Percentiles rank a stretch among this genome's conserved stretches.
phyloP scores from a whole-genome alignment of 2,797 vertebrate species.

The Sebastes kiyomatsui region DNA sequence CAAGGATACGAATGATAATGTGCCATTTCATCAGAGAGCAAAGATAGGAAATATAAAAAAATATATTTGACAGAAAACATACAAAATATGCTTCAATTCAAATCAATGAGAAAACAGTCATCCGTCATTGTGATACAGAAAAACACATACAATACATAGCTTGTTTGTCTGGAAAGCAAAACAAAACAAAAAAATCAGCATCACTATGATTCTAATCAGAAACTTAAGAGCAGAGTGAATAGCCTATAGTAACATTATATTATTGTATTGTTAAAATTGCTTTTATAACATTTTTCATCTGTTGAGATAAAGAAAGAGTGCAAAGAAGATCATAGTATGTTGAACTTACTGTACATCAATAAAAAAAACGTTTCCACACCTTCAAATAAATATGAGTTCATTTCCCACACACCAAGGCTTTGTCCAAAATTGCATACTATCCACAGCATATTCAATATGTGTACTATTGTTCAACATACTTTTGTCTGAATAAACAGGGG shows the following conservation, averaged over 20 bases:
- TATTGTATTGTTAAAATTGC: not conserved
- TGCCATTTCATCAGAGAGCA: not conserved
- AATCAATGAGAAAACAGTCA: not conserved
- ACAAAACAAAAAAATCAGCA: not conserved
- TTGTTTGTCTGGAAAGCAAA: not conserved
- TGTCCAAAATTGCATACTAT: too few relatives aligned
- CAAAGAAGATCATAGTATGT: not conserved
- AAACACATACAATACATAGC: not conserved
- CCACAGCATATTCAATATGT: too few relatives aligned
- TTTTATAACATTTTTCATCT: not conserved
- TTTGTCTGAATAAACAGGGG: too few relatives aligned
- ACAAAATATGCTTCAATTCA: not conserved
- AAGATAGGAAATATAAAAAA: conserved; percentile 31
- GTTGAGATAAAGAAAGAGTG: not conserved
- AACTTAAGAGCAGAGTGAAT: not conserved
- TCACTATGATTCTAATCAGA: not conserved
- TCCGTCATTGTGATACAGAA: not conserved
- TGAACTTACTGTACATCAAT: not conserved
- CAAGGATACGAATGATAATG: not conserved
- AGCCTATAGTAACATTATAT: not conserved
- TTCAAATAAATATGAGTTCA: not conserved
- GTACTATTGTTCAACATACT: too few relatives aligned
- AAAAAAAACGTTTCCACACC: not conserved
- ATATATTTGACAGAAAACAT: conserved; percentile 32
- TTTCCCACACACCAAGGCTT: not conserved